Evolutionary conservation across 2,888 invertebrate species (phyloP), one percentile per base, ranked within the genome.

Genomic region (Resseliella maxima): DNA sequence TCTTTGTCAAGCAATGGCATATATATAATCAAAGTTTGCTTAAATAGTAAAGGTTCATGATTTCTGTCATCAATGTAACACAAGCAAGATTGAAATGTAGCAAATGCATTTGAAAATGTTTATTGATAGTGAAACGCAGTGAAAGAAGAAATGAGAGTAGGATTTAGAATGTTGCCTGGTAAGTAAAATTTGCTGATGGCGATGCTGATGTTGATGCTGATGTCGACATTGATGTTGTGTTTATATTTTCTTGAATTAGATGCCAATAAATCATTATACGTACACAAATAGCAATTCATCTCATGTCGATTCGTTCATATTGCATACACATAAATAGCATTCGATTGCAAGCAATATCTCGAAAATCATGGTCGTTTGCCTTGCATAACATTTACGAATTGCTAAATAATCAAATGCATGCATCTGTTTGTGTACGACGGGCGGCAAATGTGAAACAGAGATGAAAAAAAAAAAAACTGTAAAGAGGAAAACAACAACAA

Each of bases 231-330:
- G 59, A 72, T 72, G 72, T 27, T 59, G 24, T 59, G 24, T 72
- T 72, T 72, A 31, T 72, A 31, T 72, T 72, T 72, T 50, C 72
- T 72, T 72, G 72, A 72, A 72, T 35, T 31, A 72, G 27, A 72
- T 72, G 72, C 72, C 72, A 72, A 72, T 72, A 72, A 72, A 72
- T 72, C 72, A 72, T 72, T 72, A 72, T 72, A 72, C 15, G 72
- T 31, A 72, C 31, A 72, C 31, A 72, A 72, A 31, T 35, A 31
- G 27, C 72, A 27, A 59, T 59, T 59, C 59, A 59, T 59, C 59
- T 59, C 59, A 59, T 59, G 59, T 2, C 59, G 24, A 8, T 27
- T 24, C 59, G 27, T n/a, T 27, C 59, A 12, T 59, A 5, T 12
- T 59, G 59, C 27, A 27, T 0, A 59, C 3, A 1, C 50, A 12